Base-by-base conservation (phyloP, 2,888 invertebrate species). In the Phoronis australis region DNA sequence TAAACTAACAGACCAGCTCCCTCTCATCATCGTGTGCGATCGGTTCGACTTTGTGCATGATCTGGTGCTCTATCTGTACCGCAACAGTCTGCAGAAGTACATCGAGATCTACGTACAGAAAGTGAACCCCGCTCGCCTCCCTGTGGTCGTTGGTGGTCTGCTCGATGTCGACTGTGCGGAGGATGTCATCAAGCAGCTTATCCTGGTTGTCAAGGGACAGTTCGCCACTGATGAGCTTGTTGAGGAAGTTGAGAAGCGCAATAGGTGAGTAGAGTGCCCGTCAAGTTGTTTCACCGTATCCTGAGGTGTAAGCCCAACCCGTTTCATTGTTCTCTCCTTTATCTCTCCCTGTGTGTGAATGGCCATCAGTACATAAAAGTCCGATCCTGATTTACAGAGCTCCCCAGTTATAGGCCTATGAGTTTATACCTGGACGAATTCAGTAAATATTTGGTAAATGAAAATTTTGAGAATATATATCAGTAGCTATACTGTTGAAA, bases 91-190 rank as follows among this genome's bases (percentile, higher is more conserved):
- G 60, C 97, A 99, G 78, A 99, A 99, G 77, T 99, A 99, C 78
- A 99, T 99, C 70, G 99, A 99, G 80, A 99, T 99, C 64, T 99
- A 99, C 75, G 99, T 99, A 46, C 99, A 99, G 78, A 99, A 99
- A 83, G 93, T 96, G 47, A 99, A 99, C 79, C 95, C 99, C 2
- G 93, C 94, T 1, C 87, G 99, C 63, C 81, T 99, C 65, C 99
- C 99, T 0, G 97, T 97, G 1, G 99, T 99, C 0, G 89, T 99
- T 1, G 99, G 99, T 23, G 99, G 97, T 50, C 82, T 99, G 0
- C 79, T 99, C 42, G 99, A 99, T 77, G 99, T 99, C 15, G 99
- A 99, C 77, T 99, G 99, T 76, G 87, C 93, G 0, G 99, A 99
- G 73, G 99, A 99, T 72, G 95, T 97, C 50, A 99, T 99, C 69